phyloP scores from a whole-genome alignment of 2,797 vertebrate species.

The Mormyrops attenuatus region DNA sequence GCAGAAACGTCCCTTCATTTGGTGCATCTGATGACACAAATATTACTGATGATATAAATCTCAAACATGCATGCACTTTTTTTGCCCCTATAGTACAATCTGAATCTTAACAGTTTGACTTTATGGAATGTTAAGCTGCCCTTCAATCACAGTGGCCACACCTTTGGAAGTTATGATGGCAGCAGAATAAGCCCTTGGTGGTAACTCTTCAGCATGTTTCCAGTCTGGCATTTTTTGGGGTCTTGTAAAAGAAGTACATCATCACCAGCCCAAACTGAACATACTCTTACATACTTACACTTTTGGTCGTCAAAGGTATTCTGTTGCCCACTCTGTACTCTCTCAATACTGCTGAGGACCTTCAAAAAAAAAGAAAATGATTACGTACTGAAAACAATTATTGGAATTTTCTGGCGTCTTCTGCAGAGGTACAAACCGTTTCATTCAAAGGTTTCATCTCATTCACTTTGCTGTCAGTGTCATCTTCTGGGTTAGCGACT shows the following conservation, averaged over 20 bases:
- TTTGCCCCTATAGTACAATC: neutral
- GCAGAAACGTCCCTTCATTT: neutral
- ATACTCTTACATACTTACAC: neutral
- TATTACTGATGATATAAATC: neutral
- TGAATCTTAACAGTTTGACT: slow-evolving; percentile 1
- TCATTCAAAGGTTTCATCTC: slow-evolving; percentile 16
- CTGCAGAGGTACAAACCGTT: slow-evolving; percentile 11
- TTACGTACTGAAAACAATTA: neutral
- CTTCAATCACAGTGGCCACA: neutral
- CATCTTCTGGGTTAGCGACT: neutral
- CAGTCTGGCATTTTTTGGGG: neutral
- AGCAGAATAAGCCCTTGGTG: slow-evolving; percentile 5
- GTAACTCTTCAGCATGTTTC: neutral
- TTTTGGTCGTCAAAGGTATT: neutral
- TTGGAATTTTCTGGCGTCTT: neutral
- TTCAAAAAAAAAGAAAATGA: neutral
- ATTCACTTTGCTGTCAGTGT: slow-evolving; percentile 10
- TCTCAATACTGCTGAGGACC: slow-evolving; percentile 13
- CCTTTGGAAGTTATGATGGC: neutral
- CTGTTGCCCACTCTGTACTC: neutral
- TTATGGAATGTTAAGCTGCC: neutral
- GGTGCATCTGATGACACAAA: slow-evolving; percentile 1
- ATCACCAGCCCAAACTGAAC: neutral
- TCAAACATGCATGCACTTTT: neutral
- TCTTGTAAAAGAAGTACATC: neutral